Percentiles rank a stretch among this genome's conserved stretches.
Conservation (phyloP, 2,888 invertebrate genomes). For the Calameuta idolon region DNA sequence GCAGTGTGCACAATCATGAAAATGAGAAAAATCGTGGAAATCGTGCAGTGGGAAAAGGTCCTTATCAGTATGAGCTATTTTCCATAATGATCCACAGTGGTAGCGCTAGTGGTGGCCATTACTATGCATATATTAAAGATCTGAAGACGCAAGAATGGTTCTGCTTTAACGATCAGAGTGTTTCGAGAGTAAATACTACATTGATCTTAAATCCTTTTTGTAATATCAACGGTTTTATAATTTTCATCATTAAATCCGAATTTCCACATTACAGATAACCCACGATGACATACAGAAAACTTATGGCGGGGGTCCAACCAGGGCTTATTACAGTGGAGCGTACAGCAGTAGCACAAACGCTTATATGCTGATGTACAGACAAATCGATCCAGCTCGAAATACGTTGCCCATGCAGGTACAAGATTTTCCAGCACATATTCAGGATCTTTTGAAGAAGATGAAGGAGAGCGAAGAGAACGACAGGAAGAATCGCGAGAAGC, state of each 20-base stretch:
- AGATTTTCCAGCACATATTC: slow-evolving; percentile 83
- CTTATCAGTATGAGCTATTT: slow-evolving; percentile 86
- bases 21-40: slow-evolving; percentile 69
- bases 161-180: slow-evolving; percentile 90
- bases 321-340: slow-evolving; percentile 78
- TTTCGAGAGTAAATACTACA: slow-evolving; percentile 72
- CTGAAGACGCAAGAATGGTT: slow-evolving; percentile 82
- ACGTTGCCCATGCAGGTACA: slow-evolving; percentile 73
- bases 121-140: slow-evolving; percentile 91
- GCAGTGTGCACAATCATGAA: slow-evolving; percentile 67
- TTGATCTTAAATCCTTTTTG: background rate
- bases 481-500: slow-evolving; percentile 71
- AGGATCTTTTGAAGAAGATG: slow-evolving; percentile 74
- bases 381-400: slow-evolving; percentile 76
- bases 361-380: slow-evolving; percentile 92
- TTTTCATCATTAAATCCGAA: background rate
- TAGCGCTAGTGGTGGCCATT: slow-evolving; percentile 90
- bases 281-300: slow-evolving; percentile 85
- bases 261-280: slow-evolving; percentile 72
- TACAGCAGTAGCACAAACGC: slow-evolving; percentile 88
- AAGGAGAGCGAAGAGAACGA: slow-evolving; percentile 77
- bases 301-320: slow-evolving; percentile 79
- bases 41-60: slow-evolving; percentile 69
- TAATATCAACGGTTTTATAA: background rate
- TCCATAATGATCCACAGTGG: slow-evolving; percentile 94